Base-by-base conservation (phyloP, 2,797 vertebrate genomes). In the Melopsittacus undulatus region DNA sequence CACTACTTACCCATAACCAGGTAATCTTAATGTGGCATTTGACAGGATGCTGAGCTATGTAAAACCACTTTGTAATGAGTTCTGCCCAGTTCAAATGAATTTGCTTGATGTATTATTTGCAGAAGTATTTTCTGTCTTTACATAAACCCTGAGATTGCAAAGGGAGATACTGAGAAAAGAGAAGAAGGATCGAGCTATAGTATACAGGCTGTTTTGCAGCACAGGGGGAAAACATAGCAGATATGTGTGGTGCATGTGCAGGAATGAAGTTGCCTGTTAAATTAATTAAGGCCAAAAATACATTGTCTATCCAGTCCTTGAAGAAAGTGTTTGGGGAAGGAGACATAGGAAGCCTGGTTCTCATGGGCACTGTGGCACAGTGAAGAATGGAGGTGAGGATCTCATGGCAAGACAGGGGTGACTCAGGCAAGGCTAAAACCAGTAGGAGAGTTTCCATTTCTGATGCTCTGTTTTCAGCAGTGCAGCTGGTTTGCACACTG, bases 401-500 rank as follows among this genome's bases (percentile, higher is more conserved):
- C 66, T 34, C 30, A 14, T 2, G 17, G 61, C 8, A 64, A 94
- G 70, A 68, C 21, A 15, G 46, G 22, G 38, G 30, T 36, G 45
- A 46, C 19, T 67, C n/a, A 27, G 78, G 81, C 36, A 56, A 52
- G 36, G 56, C 46, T 68, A 59, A 59, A 59, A 34, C 59, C 81
- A 59, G 36, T 40, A 34, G 68, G 76, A 86, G 64, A 51, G 45
- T 46, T 92, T 64, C 54, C 57, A 61, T 77, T 43, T 96, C 85
- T 89, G n/a, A 83, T 82, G 59, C 80, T 96, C 78, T 62, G 23
- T 54, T 89, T 40, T 70, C 85, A 83, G 46, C 82, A 56, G 46
- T 73, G 84, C 91, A 83, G 82, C 92, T 87, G 70, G 40, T 94
- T 95, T 95, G 45, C 66, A 84, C 64, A 5, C 77, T 78, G 73